Percentiles rank a stretch among this genome's conserved stretches.
Conservation (phyloP, 1,140 invertebrate genomes). For the Probaryconus sp. region DNA sequence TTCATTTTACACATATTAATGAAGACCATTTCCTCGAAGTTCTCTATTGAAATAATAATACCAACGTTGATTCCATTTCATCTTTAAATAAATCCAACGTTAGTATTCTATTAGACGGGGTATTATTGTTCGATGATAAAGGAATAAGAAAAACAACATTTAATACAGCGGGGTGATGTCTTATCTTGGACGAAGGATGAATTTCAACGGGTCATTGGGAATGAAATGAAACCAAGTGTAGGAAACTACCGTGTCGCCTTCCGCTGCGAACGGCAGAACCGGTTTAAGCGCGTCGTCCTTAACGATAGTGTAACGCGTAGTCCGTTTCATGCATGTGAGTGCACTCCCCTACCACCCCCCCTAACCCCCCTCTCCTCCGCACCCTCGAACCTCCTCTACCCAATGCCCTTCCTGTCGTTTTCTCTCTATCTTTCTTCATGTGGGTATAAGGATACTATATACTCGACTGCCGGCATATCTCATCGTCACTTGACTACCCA, state of each 20-base stretch:
- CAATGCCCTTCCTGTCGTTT: too few relatives aligned
- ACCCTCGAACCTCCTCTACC: too few relatives aligned
- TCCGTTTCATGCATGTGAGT: conserved; percentile 11
- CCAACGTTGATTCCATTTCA: too few relatives aligned
- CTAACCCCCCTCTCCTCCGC: too few relatives aligned
- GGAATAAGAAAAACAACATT: neutral
- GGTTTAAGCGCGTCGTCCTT: conserved; percentile 55
- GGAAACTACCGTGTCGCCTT: conserved; percentile 63
- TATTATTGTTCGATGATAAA: conserved; percentile 19
- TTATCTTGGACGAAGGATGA: conserved; percentile 61
- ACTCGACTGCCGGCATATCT: conserved; percentile 41
- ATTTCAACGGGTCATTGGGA: conserved; percentile 69
- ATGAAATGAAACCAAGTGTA: conserved; percentile 65
- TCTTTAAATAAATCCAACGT: too few relatives aligned
- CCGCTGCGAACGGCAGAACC: conserved; percentile 54
- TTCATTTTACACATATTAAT: too few relatives aligned
- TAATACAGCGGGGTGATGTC: conserved; percentile 15
- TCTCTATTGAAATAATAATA: too few relatives aligned
- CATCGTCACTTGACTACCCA: conserved; percentile 31
- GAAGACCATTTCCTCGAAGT: too few relatives aligned
- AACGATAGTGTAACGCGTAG: conserved; percentile 44
- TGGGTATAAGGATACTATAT: conserved; percentile 18
- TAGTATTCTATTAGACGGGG: too few relatives aligned
- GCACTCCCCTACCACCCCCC: too few relatives aligned
- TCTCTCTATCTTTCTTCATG: too few relatives aligned